Evolutionary conservation across 2,113 vertebrate species (phyloP).

Genomic region (Leiothrix lutea): DNA sequence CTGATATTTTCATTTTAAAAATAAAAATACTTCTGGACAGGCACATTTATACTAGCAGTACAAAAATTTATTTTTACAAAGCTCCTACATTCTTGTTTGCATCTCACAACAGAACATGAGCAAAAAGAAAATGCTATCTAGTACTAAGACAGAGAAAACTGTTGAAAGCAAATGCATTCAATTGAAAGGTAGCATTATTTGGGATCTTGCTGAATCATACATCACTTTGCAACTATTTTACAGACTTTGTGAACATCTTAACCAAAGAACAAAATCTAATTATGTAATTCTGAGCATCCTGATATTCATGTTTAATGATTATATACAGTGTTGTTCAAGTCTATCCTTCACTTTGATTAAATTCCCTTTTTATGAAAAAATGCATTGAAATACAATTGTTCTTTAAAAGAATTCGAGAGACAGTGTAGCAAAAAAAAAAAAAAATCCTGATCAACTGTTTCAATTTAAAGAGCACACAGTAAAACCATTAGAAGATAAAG

Average conservation of each 20-base stretch:
- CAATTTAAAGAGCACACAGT: constrained; percentile 19
- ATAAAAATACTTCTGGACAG: neutral
- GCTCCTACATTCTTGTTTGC: neutral
- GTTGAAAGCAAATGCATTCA: neutral
- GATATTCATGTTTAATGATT: neutral
- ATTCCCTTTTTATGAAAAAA: constrained; percentile 13
- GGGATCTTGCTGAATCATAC: neutral
- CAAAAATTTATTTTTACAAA: neutral
- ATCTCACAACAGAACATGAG: neutral
- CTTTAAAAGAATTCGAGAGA: neutral
- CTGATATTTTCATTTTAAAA: neutral
- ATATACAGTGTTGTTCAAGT: neutral
- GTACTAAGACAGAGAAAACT: neutral
- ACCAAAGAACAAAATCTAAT: neutral
- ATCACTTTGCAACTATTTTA: neutral
- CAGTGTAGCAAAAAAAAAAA: neutral
- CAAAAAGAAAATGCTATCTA: neutral
- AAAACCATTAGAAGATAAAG: constrained; percentile 41
- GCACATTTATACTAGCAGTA: neutral
- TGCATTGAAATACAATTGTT: neutral
- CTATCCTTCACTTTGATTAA: neutral
- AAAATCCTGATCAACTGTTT: constrained; percentile 2
- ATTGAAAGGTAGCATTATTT: neutral
- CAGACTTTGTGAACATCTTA: neutral
- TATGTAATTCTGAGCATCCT: neutral